phyloP scores from a whole-genome alignment of 2,888 invertebrate genomes.

The Hypselothyrea guttata region DNA sequence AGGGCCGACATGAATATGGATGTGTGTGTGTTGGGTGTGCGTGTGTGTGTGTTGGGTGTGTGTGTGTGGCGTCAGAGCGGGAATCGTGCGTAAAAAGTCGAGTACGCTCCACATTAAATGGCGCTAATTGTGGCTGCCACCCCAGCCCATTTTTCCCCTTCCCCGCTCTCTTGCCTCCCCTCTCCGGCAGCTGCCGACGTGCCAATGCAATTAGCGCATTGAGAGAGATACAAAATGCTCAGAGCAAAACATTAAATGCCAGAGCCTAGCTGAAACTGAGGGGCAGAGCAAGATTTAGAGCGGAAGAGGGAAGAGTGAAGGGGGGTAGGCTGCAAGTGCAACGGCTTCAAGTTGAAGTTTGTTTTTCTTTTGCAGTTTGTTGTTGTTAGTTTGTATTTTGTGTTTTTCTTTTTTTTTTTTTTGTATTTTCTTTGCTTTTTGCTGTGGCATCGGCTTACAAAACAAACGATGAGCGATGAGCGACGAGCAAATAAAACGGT shows the following conservation, averaged over 20 bases:
- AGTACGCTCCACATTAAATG: conserved; percentile 77
- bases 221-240: conserved; percentile 40
- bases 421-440: too few species aligned
- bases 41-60: too few species aligned
- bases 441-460: conserved; percentile 68
- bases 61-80: conserved; percentile 66
- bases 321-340: conserved; percentile 39
- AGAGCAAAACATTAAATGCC: conserved; percentile 15
- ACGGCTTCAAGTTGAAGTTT: conserved; percentile 68
- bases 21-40: too few species aligned
- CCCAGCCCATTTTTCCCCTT: not conserved
- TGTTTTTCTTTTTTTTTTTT: conserved; percentile 14
- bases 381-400: too few species aligned
- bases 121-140: conserved; percentile 68
- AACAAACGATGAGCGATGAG: conserved; percentile 61
- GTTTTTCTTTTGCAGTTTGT: conserved; percentile 63
- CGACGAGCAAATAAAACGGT: conserved; percentile 73
- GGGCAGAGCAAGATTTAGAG: not conserved
- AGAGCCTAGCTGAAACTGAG: conserved; percentile 5
- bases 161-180: not conserved
- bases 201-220: conserved; percentile 71
- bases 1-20: conserved; percentile 24
- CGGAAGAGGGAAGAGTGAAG: not conserved
- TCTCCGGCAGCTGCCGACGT: conserved; percentile 38
- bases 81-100: conserved; percentile 74